A percentile compares a stretch with the other conserved stretches of the same genome.
Evolutionary conservation across 2,113 vertebrate species (phyloP).

Genomic region (Dipodomys merriami): DNA sequence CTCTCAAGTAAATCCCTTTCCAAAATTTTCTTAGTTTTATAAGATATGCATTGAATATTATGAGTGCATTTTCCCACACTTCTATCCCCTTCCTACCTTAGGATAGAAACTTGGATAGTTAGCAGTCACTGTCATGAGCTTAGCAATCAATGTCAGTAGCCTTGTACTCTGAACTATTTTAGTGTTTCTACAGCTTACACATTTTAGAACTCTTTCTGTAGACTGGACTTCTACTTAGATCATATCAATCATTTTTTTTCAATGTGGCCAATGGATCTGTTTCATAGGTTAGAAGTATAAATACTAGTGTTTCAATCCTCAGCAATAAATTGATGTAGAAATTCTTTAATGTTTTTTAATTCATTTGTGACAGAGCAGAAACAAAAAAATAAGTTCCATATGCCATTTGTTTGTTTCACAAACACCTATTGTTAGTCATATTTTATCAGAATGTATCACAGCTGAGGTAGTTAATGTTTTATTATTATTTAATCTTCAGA

Average conservation of each 20-base stretch:
- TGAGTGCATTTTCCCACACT: no score
- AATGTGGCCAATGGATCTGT: no score
- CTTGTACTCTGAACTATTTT: neutral
- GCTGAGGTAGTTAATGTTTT: neutral
- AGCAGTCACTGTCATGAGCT: neutral
- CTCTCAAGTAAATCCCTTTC: no score
- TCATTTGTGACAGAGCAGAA: neutral
- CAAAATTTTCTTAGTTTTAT: no score
- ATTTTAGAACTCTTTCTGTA: neutral
- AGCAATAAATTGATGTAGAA: neutral
- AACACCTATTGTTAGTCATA: neutral
- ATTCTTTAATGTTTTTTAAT: neutral
- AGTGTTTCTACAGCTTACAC: neutral
- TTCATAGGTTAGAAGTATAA: neutral
- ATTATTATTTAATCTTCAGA: neutral
- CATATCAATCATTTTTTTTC: neutral
- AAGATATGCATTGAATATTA: no score
- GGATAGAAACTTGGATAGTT: neutral
- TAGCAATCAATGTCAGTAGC: neutral
- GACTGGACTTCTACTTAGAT: neutral
- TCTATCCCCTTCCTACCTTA: neutral
- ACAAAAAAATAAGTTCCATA: neutral
- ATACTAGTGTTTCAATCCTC: neutral
- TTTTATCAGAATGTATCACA: neutral
- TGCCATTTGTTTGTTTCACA: neutral